Evolutionary conservation across 1,140 invertebrate species (phyloP), one percentile per base, ranked within the genome.

Genomic region (Steinernema khuongi): DNA sequence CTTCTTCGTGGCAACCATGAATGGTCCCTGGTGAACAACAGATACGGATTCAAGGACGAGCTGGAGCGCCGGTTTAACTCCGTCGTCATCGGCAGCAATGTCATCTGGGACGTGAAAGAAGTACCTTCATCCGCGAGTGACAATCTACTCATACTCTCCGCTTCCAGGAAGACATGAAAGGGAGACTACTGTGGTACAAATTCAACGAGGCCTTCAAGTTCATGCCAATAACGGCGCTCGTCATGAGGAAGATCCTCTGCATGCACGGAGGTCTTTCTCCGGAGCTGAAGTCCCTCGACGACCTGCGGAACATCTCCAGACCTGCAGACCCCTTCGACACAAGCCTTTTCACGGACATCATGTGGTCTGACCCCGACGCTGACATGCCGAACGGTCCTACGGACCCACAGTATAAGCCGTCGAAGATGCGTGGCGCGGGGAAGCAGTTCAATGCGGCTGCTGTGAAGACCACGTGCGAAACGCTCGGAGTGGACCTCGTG

Each of bases 1-100:
- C 82, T 90, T 2, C 84, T 90, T 43, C 83, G 90, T 74, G 90
- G 90, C 41, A 90, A 90, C 79, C 90, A 90, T 81, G 90, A 90
- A 85, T 89, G 88, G 82, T 88, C 88, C 36, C 88, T 86, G 75
- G 89, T 90, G 77, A 90, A 90, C 85, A 81, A 88, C 76, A 88
- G 88, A 32, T 89, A 89, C 84, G 88, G 88, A 36, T 89, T 89
- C 78, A 88, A 88, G 84, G 89, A 89, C 86, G 89, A 89, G 84
- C 88, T 89, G 87, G 86, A 87, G 80, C 70, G 87, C 76, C 80
- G 88, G 60, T 88, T 87, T 79, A 60, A 60, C 50, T n/a, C 50
- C 11, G 11, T 60, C 19, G 50, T 60, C 11, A 60, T 60, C 26
- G 50, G 50, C 4, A 60, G 50, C 22, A 60, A 26, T 22, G 50